Evolutionary conservation across 1,140 invertebrate species (phyloP), one percentile per base, ranked within the genome.

Genomic region (Aphidius gifuensis): DNA sequence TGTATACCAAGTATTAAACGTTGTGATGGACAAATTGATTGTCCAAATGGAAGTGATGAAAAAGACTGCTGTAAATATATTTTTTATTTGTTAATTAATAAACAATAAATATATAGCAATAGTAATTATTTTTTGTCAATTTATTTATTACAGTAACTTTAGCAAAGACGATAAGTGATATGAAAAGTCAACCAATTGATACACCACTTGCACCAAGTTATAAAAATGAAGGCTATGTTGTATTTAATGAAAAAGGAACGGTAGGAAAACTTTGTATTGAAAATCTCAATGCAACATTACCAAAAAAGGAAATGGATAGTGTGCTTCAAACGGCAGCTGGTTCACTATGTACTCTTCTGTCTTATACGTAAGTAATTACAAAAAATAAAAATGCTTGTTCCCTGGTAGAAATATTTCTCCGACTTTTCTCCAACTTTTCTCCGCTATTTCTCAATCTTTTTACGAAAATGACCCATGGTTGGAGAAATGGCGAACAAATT

Each of bases 41-140:
- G 93, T 72, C 86, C 90, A 0, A 91, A 93, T 74, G 92, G 90
- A 9, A 90, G 89, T 64, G 93, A 96, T 67, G 93, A 96, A 74
- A 85, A 88, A 71, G 88, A 88, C 69, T 95, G 93, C 71, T 80
- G 92, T 93, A 80, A 89, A 90, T 86, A 65, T 61, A n/a, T 6
- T 58, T 59, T 45, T 54, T 57, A 16, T 45, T 40, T 4, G 49
- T 23, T 21, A 59, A n/a, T 16, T 16, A 6, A 23, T n/a, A 49
- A 16, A 59, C 6, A 32, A 4, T 1, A 59, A 59, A 59, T 59
- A 53, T 3, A 32, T 11, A n/a, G 16, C 16, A 4, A 54, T 39
- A 64, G 53, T 16, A 60, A 51, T 42, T 51, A 57, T 60, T 6
- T 57, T 64, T 59, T 60, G n/a, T 16, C 16, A 16, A 16, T 16